Percentiles rank a stretch among this genome's conserved stretches.
phyloP scores from a whole-genome alignment of 92 coral and sea anemone species.

The Phymanthus crucifer region DNA sequence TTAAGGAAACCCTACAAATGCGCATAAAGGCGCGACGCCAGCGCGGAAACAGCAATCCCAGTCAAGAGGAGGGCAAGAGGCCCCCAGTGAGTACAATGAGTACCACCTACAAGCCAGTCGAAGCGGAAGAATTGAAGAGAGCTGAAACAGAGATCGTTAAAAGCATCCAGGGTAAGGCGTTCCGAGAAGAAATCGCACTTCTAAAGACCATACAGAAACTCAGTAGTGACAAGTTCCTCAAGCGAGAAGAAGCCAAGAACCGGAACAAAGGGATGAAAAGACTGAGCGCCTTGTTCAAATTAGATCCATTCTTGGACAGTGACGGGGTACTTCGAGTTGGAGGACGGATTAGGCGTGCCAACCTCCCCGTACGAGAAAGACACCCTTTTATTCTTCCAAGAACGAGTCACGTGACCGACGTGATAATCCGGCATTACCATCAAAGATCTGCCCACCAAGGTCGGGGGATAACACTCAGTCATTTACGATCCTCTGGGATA shows the following conservation, averaged over 20 bases:
- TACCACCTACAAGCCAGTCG: slow-evolving; percentile 16
- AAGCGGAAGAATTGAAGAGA: slow-evolving; percentile 18
- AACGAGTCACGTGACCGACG: neutral
- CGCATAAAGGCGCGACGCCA: neutral
- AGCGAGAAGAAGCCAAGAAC: slow-evolving; percentile 7
- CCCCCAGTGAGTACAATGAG: slow-evolving; percentile 9
- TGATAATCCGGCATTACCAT: neutral
- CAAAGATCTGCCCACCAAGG: neutral
- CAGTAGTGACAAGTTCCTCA: neutral
- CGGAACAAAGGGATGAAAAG: slow-evolving; percentile 27
- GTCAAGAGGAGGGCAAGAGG: slow-evolving; percentile 7
- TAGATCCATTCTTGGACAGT: slow-evolving; percentile 41
- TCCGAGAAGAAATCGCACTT: slow-evolving; percentile 33
- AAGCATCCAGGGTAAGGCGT: slow-evolving; percentile 29
- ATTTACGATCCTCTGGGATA: neutral
- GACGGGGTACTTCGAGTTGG: slow-evolving; percentile 31
- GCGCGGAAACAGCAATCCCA: neutral
- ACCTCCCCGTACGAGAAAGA: neutral
- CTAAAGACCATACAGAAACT: neutral
- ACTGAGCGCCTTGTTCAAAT: slow-evolving; percentile 27
- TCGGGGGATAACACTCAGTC: neutral
- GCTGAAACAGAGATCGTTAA: slow-evolving; percentile 37
- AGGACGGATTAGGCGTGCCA: slow-evolving; percentile 17
- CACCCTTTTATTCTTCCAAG: neutral
- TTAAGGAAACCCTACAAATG: neutral